Conservation (phyloP, 2,888 invertebrate species). For the Anthophora plumipes region DNA sequence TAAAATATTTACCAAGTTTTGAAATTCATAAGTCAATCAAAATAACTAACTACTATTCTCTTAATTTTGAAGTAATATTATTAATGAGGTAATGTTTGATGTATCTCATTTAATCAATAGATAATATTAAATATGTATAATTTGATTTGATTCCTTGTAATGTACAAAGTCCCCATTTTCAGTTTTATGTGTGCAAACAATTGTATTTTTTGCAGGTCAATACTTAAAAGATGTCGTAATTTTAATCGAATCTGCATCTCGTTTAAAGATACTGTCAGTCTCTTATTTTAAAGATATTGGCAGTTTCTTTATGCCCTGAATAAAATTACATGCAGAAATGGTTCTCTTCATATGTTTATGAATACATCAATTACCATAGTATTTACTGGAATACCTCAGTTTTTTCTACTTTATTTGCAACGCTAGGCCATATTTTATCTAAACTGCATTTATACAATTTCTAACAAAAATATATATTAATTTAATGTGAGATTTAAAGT, state of each 20-base stretch:
- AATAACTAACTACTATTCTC: conserved; percentile 23
- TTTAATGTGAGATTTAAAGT: conserved; percentile 48
- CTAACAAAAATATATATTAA: conserved; percentile 46
- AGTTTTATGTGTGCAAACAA: conserved; percentile 35
- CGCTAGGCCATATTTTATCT: conserved; percentile 54
- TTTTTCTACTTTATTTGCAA: conserved; percentile 49
- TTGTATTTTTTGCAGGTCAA: conserved; percentile 27
- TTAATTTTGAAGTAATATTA: conserved; percentile 27
- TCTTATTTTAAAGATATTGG: conserved; percentile 79
- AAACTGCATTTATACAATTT: conserved; percentile 42
- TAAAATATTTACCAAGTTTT: conserved; percentile 11
- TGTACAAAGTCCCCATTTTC: conserved; percentile 20
- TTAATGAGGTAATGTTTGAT: conserved; percentile 38
- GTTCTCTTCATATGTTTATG: conserved; percentile 23
- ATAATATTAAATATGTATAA: conserved; percentile 32
- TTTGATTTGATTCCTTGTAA: conserved; percentile 46
- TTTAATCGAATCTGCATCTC: conserved; percentile 69
- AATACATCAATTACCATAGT: conserved; percentile 35
- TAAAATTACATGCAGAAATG: conserved; percentile 69
- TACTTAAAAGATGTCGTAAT: conserved; percentile 27
- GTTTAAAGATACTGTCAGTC: conserved; percentile 79
- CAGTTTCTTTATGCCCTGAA: conserved; percentile 78
- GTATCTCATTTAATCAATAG: conserved; percentile 26
- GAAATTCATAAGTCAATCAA: conserved; percentile 17
- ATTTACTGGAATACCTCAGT: conserved; percentile 39